These are phyloP conservation scores for Phallusia fumigata DNA, from an alignment of 23 tunicate species.

Conservation along the genomic window DNA sequence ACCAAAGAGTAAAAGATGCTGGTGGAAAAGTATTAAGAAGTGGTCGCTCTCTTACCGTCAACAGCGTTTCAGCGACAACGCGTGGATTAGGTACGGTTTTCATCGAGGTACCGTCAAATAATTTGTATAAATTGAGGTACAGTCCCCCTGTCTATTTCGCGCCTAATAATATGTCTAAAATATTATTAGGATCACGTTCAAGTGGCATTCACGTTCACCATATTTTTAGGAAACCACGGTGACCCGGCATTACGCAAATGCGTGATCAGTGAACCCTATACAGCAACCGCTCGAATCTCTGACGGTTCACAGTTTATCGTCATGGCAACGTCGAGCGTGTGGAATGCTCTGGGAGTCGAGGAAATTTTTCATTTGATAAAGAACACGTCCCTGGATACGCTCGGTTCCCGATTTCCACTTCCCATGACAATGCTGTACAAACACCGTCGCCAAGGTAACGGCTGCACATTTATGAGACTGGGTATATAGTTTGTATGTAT, in stretches of 20 bases:
- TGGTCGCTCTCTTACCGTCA: conserved; percentile 19
- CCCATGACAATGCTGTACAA: conserved; percentile 1
- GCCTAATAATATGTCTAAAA: no score
- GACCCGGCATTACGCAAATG: conserved; percentile 42
- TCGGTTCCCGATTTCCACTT: neutral
- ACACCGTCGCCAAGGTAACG: neutral
- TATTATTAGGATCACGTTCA: neutral
- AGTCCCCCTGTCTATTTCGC: no score
- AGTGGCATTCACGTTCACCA: neutral
- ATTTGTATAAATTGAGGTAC: no score
- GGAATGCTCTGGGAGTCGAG: conserved; percentile 42
- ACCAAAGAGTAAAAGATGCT: conserved; percentile 18
- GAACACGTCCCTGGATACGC: neutral
- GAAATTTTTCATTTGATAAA: conserved; percentile 38
- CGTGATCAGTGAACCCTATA: conserved; percentile 48
- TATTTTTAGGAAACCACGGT: conserved; percentile 62
- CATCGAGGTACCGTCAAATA: no score
- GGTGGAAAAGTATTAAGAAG: conserved; percentile 51
- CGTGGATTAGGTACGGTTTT: conserved; percentile 58
- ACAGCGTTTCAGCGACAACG: conserved; percentile 49
- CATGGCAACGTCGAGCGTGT: conserved; percentile 71
- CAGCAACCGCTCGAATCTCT: conserved; percentile 39
- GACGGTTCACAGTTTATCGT: conserved; percentile 51
- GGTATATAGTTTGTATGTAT: no score
- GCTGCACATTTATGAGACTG: neutral